These are phyloP conservation scores for Meriones psammophilus DNA, from an alignment of 2,797 vertebrate genomes.

Conservation along the genomic window DNA sequence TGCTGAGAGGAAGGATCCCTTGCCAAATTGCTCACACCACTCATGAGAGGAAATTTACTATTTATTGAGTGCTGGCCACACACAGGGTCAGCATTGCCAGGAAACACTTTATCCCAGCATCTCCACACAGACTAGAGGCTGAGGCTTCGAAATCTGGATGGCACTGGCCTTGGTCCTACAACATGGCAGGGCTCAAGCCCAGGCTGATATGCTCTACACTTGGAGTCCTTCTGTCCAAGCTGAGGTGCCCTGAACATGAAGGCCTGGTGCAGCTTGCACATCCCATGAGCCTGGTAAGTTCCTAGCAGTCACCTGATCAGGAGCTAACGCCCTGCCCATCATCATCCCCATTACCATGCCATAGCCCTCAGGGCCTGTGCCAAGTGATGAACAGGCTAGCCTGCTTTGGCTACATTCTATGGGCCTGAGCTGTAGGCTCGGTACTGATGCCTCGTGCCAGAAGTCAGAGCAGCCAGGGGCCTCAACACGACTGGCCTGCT, in stretches of 20 bases:
- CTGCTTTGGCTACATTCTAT: constrained; percentile 66
- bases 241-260: background rate
- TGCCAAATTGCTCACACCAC: background rate
- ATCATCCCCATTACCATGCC: constrained; percentile 2
- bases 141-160: background rate
- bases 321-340: background rate
- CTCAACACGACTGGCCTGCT: background rate
- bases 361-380: background rate
- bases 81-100: background rate
- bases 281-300: background rate
- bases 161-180: background rate
- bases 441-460: background rate
- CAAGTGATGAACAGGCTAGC: constrained; percentile 65
- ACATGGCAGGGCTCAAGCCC: background rate
- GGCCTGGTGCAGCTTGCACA: background rate
- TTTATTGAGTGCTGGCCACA: background rate
- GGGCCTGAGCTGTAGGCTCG: constrained; percentile 45
- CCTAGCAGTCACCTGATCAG: background rate
- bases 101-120: background rate
- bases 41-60: background rate
- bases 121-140: background rate
- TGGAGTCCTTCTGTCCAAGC: background rate
- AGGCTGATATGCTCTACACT: background rate
- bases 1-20: background rate
- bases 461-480: constrained; percentile 10